phyloP scores from a whole-genome alignment of 2,113 vertebrate species.

The Misgurnus mizolepis region DNA sequence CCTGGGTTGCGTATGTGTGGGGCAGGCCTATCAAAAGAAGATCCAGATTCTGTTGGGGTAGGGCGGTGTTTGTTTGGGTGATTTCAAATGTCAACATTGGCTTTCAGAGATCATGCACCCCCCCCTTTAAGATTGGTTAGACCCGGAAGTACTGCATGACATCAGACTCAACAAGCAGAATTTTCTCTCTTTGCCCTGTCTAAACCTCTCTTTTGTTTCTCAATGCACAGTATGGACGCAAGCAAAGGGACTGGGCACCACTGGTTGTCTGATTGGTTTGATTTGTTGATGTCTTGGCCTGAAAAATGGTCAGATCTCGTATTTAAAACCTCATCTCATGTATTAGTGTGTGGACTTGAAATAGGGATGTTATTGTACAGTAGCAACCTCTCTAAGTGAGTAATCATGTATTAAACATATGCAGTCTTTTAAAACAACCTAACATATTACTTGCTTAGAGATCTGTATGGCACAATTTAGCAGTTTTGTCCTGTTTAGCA shows the following conservation, averaged over 20 bases:
- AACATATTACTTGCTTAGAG: not conserved
- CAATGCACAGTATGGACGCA: slow-evolving; percentile 77
- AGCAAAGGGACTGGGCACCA: slow-evolving; percentile 78
- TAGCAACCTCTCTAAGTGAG: not conserved
- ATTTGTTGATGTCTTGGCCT: slow-evolving; percentile 46
- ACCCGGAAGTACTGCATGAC: no score
- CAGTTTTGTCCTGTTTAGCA: slow-evolving; percentile 14
- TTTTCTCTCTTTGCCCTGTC: not conserved
- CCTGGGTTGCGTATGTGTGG: no score
- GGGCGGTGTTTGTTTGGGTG: no score
- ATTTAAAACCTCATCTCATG: slow-evolving; percentile 21
- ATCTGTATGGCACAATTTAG: slow-evolving; percentile 1
- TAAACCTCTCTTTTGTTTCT: not conserved
- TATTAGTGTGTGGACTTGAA: not conserved
- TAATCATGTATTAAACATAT: not conserved
- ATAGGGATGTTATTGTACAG: not conserved
- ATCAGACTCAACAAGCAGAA: no score
- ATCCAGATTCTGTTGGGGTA: no score
- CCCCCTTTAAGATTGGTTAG: no score
- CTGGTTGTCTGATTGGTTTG: slow-evolving; percentile 63
- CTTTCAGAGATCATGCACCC: no score
- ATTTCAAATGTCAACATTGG: no score
- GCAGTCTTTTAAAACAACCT: slow-evolving; percentile 5
- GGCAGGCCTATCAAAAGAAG: no score
- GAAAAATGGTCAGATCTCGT: slow-evolving; percentile 35